Base-by-base conservation (phyloP, 2,113 vertebrate genomes). In the Equus quagga region DNA sequence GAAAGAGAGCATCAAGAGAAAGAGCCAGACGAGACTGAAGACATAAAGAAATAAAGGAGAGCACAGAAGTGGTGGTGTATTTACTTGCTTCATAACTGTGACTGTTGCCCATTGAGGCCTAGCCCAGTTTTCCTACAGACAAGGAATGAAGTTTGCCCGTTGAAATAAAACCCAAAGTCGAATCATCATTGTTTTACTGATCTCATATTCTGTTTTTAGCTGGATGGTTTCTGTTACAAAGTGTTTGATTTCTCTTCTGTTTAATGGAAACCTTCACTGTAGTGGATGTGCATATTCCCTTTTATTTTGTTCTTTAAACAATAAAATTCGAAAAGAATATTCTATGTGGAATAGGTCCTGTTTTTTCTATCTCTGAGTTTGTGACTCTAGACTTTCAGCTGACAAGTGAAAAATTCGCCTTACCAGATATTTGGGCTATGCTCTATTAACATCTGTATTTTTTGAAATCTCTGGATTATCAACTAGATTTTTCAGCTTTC, bases 1-100 rank as follows among this genome's bases (percentile, higher is more conserved):
- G 99, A 99, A 99, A 99, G 99, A 96, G 99, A 99, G 97, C 99
- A 99, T 96, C 99, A 99, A 97, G 99, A 99, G 98, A 99, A 99
- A 97, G 99, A 99, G 91, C 99, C 98, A 80, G 99, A 99, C 76
- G 99, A 99, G 97, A 96, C 98, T 18, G 99, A 99, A 96, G 99
- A 99, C 95, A 75, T 98, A 97, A 99, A 98, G 98, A 99, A 99
- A 98, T 99, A 98, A 99, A 98, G 97, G 96, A 96, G 94, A 96
- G 56, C 94, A 54, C 41, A 81, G 92, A 96, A 98, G 91, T 96
- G 95, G 81, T 75, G 96, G 97, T 23, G 73, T 98, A 82, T 98
- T 98, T 98, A 89, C 98, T 98, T 98, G 97, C 97, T 96, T 98
- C 97, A 95, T 98, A 98, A 98, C 97, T 98, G 97, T 97, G 98